phyloP scores from a whole-genome alignment of 2,888 invertebrate genomes.

The Cyaniris semiargus region DNA sequence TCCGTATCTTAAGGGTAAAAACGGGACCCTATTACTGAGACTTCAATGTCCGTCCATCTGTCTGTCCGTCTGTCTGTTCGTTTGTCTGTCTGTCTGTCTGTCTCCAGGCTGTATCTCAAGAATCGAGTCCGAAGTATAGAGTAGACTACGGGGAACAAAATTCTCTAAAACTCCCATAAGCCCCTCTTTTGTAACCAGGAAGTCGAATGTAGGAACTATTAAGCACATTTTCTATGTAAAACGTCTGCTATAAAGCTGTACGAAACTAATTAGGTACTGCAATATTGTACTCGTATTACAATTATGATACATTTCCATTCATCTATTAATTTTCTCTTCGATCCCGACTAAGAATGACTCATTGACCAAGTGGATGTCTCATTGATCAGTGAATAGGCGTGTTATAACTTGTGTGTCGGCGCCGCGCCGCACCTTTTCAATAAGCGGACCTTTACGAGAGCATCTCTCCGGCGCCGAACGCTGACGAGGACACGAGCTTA shows the following conservation, averaged over 20 bases:
- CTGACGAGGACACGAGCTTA: neutral
- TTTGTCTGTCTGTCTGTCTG: no score
- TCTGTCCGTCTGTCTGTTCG: no score
- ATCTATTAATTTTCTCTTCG: neutral
- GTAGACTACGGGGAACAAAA: no score
- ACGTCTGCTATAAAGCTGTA: neutral
- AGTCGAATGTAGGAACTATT: no score
- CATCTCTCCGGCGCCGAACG: neutral
- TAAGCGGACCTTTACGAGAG: neutral
- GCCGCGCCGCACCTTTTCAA: constrained; percentile 11
- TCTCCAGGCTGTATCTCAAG: no score
- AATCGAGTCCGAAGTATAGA: no score
- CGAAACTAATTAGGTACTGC: neutral
- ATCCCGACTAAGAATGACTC: neutral
- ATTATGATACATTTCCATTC: neutral
- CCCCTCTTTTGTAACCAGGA: neutral
- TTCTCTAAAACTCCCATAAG: neutral
- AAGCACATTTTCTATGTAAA: no score
- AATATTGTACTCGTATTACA: neutral
- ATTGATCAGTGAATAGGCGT: neutral
- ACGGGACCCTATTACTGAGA: no score
- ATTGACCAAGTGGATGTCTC: neutral
- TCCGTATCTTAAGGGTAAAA: no score
- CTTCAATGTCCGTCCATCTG: no score
- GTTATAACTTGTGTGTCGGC: neutral